Evolutionary conservation across 2,797 vertebrate genomes (phyloP), one percentile per base, ranked within the genome.

Genomic region (Muraenolepis orangiensis): DNA sequence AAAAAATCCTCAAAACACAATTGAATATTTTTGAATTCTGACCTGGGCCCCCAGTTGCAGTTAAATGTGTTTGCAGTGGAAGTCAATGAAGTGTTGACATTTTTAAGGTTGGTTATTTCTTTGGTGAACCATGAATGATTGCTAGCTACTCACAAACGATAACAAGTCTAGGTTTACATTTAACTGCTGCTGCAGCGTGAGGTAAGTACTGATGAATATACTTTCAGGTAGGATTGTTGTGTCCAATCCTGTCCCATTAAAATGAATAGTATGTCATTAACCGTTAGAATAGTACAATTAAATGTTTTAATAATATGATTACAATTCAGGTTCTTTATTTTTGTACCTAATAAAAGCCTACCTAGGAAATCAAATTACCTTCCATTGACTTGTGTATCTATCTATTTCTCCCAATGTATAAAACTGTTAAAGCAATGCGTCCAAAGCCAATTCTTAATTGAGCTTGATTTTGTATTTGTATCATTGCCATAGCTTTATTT

Each of bases 81-180:
- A 26, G n/a, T 26, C 23, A 64, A 64, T 64, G 57, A 64, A 26
- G 57, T 64, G 57, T 64, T 64, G 57, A 64, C 57, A 12, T 36
- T 38, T 30, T 68, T 30, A 30, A 36, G 23, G 36, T 70, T 34
- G n/a, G 23, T 12, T 70, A 70, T 70, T 70, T n/a, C 13, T 70
- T 70, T 38, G 32, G 12, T 26, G 18, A 38, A 14, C 36, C 68
- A 64, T 70, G 68, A 34, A 36, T 38, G 69, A 36, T 69, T 26
- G 57, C 57, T 64, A 12, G 57, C 57, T 26, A 26, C 57, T 64
- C 57, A 36, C 23, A 20, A n/a, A 38, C 38, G 32, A 70, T 38
- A 38, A 70, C 57, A 64, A 13, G 57, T 64, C n/a, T 26, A 64
- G 57, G 57, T 64, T 64, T 64, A 64, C 57, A n/a, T 64, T 23